Evolutionary conservation across 2,797 vertebrate species (phyloP).

Genomic region (Characodon lateralis): DNA sequence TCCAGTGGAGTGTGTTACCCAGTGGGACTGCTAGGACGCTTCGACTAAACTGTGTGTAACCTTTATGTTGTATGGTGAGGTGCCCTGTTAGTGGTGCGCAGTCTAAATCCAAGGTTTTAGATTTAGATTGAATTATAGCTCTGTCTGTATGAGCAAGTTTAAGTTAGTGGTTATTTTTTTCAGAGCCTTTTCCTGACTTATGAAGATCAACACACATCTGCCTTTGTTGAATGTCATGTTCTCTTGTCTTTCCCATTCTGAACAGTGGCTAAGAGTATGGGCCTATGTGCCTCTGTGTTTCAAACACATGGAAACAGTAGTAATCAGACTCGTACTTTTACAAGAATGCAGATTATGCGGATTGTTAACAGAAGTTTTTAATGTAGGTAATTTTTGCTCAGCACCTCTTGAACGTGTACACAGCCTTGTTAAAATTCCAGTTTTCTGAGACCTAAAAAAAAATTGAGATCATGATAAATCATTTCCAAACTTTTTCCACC

Average conservation of each 20-base stretch:
- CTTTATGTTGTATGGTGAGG: slow-evolving; percentile 36
- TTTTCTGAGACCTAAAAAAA: background rate
- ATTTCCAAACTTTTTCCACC: background rate
- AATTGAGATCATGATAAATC: background rate
- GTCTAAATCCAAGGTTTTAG: background rate
- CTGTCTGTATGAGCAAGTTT: background rate
- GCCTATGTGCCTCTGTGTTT: background rate
- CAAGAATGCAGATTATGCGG: background rate
- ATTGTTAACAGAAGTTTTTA: background rate
- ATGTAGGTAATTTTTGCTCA: background rate
- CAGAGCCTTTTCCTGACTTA: background rate
- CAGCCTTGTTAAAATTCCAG: background rate
- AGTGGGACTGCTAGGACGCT: slow-evolving; percentile 57
- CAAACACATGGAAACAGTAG: background rate
- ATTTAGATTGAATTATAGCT: background rate
- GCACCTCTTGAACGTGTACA: background rate
- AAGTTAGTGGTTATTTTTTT: background rate
- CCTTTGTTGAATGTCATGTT: background rate
- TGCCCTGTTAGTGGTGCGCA: background rate
- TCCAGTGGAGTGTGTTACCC: slow-evolving; percentile 56
- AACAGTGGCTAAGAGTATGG: background rate
- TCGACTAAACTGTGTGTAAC: slow-evolving; percentile 52
- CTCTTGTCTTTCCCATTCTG: slow-evolving; percentile 1
- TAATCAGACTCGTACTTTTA: background rate
- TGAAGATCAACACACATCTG: background rate